These are phyloP conservation scores for Hipparchia sbordonii DNA, from an alignment of 2,888 invertebrate species.

Conservation along the genomic window DNA sequence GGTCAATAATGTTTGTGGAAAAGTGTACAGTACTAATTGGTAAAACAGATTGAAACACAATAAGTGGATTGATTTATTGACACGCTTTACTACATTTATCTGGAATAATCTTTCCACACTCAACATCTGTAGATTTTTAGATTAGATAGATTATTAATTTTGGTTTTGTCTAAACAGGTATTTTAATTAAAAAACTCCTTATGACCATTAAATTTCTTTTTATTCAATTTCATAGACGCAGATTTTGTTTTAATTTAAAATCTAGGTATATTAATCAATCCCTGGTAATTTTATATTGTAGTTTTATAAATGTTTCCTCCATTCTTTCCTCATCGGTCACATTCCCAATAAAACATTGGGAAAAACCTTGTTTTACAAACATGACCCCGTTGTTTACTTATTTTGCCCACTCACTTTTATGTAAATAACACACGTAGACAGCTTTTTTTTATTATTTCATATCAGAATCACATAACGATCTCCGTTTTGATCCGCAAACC, in stretches of 20 bases:
- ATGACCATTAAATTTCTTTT: too few species aligned
- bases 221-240: neutral
- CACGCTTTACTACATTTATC: too few species aligned
- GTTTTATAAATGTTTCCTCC: neutral
- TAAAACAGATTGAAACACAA: too few species aligned
- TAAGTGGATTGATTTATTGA: too few species aligned
- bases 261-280: neutral
- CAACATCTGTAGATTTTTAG: too few species aligned
- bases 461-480: slow-evolving; percentile 2
- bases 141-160: too few species aligned
- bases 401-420: neutral
- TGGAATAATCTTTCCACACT: too few species aligned
- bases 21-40: too few species aligned
- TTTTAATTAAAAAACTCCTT: neutral
- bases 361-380: neutral
- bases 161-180: too few species aligned
- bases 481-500: slow-evolving; percentile 17
- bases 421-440: neutral
- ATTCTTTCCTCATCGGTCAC: neutral
- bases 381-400: neutral
- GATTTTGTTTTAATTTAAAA: neutral
- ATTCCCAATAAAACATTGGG: neutral
- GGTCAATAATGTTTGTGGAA: too few species aligned
- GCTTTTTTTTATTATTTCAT: neutral
- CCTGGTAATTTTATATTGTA: neutral